Base-by-base conservation (phyloP, 2,888 invertebrate species). In the Acanthococcus lagerstroemiae region DNA sequence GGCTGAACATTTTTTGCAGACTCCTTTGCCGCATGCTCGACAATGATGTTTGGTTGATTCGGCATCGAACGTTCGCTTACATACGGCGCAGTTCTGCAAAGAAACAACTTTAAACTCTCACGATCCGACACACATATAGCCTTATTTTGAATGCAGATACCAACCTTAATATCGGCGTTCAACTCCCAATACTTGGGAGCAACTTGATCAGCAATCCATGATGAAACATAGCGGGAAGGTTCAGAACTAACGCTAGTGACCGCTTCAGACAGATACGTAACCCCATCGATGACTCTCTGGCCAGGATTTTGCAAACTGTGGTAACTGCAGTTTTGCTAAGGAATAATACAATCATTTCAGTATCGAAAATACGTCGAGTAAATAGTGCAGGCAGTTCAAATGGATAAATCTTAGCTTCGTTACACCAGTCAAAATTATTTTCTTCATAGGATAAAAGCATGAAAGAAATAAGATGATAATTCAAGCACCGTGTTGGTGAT, bases 121-220 rank as follows among this genome's bases (percentile, higher is more conserved):
- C n/a, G n/a, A n/a, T n/a, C 3, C 1, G 15, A 48, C 17, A 19
- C 12, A 30, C 12, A 12, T 7, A n/a, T 12, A 30, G 21, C 22
- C 30, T 57, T 6, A 63, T 66, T 12, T 15, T 57, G 21, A 19
- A 30, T 26, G n/a, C 37, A 57, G n/a, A 56, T 50, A 74, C 77
- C 75, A 75, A 86, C 86, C 73, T 78, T 82, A 68, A 89, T 88
- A 74, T 87, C 83, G 70, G 83, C 78, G 74, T 90, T 89, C 7
- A 87, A 85, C 66, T 83, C 81, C 90, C 90, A 90, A 75, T 90
- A 90, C 44, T 82, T 81, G 0, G 90, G 90, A 15, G 87, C 87
- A 26, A 87, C 82, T 74, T 84, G 83, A 75, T 89, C 88, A 1
- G 88, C 83, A n/a, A 88, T 81, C 85, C 87, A 87, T 67, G 84